Evolutionary conservation across 2,797 vertebrate species (phyloP).

Genomic region (Dipus sagitta): DNA sequence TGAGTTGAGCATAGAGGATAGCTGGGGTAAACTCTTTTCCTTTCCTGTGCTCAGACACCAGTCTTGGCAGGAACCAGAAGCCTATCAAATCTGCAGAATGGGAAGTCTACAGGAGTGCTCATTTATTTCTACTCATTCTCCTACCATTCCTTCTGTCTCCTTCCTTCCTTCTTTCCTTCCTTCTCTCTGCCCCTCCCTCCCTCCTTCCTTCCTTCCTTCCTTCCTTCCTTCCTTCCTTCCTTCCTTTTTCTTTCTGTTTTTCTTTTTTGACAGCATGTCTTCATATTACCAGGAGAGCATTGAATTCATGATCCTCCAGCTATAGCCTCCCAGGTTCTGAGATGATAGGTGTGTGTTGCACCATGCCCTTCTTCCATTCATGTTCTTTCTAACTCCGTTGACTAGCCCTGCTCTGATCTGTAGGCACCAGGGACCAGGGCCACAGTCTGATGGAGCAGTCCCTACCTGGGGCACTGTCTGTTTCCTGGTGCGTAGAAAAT

Average conservation of each 20-base stretch:
- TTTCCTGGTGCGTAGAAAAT: not conserved
- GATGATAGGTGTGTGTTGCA: not conserved
- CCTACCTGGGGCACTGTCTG: no score
- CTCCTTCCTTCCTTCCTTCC: no score
- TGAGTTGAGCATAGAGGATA: no score
- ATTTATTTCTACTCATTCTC: no score
- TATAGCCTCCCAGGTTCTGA: not conserved
- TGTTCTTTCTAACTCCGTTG: not conserved
- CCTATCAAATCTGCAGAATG: not conserved
- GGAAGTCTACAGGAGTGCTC: not conserved
- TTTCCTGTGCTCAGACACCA: no score
- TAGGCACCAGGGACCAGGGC: no score
- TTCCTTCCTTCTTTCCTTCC: not conserved
- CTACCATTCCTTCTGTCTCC: no score
- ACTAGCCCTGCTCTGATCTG: not conserved
- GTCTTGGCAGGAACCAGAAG: no score
- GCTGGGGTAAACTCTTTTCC: rapidly evolving
- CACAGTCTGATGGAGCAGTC: no score
- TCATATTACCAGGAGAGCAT: not conserved
- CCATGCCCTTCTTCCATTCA: no score
- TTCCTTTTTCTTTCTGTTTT: not conserved
- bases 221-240: no score
- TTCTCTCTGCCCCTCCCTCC: not conserved
- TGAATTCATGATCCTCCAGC: not conserved
- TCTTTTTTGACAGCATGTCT: not conserved